Percentiles rank a stretch among this genome's conserved stretches.
These are phyloP conservation scores for Lasioglossum albipes DNA, from an alignment of 1,140 invertebrate genomes.

Conservation along the genomic window DNA sequence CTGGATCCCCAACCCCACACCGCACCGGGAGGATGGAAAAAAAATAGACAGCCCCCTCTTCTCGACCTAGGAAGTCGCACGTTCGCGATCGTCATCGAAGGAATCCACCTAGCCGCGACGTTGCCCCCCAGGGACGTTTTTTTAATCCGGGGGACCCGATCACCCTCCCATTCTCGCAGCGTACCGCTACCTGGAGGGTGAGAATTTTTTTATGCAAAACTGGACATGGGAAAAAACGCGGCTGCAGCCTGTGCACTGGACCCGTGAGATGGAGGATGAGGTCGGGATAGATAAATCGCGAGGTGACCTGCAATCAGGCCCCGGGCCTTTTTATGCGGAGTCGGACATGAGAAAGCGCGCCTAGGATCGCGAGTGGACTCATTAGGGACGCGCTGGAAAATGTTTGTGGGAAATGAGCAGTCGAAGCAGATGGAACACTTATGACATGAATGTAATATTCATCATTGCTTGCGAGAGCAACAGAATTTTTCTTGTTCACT, in stretches of 20 bases:
- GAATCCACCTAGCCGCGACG: constrained; percentile 54
- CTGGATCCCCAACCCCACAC: background rate
- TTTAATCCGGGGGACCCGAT: constrained; percentile 34
- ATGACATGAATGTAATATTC: background rate
- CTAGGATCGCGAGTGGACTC: background rate
- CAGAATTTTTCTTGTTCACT: too few relatives aligned
- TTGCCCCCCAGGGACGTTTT: constrained; percentile 32
- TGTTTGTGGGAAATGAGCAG: background rate
- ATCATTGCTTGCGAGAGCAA: background rate
- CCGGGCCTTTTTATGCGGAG: background rate
- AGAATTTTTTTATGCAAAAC: constrained; percentile 80
- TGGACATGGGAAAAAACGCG: constrained; percentile 79
- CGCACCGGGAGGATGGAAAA: constrained; percentile 17
- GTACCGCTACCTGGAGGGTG: constrained; percentile 67
- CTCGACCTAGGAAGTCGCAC: constrained; percentile 32
- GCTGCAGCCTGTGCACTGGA: constrained; percentile 45
- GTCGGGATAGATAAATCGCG: constrained; percentile 23
- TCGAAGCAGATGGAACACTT: too few relatives aligned
- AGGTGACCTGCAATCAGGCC: constrained; percentile 25
- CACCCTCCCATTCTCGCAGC: constrained; percentile 35
- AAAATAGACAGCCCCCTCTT: constrained; percentile 3
- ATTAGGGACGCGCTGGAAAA: background rate
- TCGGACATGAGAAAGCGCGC: background rate
- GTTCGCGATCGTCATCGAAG: constrained; percentile 41
- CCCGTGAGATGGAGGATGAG: background rate